Percentiles rank a stretch among this genome's conserved stretches.
These are phyloP conservation scores for Hirtodrosophila duncani DNA, from an alignment of 2,888 invertebrate genomes.

Conservation along the genomic window DNA sequence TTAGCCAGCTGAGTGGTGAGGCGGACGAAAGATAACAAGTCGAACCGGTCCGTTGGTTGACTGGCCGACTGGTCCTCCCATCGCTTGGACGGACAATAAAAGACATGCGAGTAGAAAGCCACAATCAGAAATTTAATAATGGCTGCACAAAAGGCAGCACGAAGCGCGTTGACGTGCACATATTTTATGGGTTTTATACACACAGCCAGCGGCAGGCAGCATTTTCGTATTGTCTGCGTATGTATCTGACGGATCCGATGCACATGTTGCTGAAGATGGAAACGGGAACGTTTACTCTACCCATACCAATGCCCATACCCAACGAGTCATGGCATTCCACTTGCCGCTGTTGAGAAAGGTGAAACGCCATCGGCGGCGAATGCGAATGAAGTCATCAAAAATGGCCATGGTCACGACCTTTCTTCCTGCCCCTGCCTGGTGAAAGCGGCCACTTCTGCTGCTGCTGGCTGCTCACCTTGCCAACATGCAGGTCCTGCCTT, in stretches of 20 bases:
- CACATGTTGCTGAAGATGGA: background rate
- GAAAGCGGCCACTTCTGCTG: constrained; percentile 52
- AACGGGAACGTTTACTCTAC: too few relatives aligned
- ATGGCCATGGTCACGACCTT: constrained; percentile 49
- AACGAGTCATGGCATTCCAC: constrained; percentile 32
- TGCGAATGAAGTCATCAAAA: constrained; percentile 65
- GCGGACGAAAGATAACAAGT: constrained; percentile 55
- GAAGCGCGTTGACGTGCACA: constrained; percentile 72
- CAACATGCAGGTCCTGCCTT: constrained; percentile 29
- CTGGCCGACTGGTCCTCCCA: background rate
- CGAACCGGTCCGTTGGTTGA: constrained; percentile 51
- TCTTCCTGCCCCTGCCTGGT: constrained; percentile 14
- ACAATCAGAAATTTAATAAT: constrained; percentile 75
- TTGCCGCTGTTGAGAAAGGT: constrained; percentile 52
- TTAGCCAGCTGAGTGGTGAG: constrained; percentile 51
- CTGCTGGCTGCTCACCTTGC: constrained; percentile 34
- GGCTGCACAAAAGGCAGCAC: constrained; percentile 69
- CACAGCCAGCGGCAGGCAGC: constrained; percentile 26
- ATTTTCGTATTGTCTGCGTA: constrained; percentile 21
- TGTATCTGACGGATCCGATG: constrained; percentile 58
- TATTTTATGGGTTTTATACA: constrained; percentile 73
- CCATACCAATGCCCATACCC: too few relatives aligned
- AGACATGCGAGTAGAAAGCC: constrained; percentile 69
- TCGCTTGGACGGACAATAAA: constrained; percentile 17
- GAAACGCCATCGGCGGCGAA: constrained; percentile 34